phyloP scores from a whole-genome alignment of 2,888 invertebrate species.

The Volucella inanis region DNA sequence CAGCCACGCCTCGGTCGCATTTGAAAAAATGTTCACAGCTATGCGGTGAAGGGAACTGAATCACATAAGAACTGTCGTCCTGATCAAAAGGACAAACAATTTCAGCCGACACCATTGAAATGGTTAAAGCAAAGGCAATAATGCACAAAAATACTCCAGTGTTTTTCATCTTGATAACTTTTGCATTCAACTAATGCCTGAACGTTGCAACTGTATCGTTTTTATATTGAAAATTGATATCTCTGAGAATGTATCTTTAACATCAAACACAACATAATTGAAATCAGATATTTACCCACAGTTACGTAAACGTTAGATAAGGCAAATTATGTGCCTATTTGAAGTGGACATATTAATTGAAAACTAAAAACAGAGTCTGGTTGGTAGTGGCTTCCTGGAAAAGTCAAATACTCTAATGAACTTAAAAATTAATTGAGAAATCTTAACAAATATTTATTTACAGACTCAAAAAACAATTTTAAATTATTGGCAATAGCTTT shows the following conservation, averaged over 20 bases:
- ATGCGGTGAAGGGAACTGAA: slow-evolving; percentile 17
- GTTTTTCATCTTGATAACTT: slow-evolving; percentile 17
- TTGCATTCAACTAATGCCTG: slow-evolving; percentile 2
- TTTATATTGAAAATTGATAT: slow-evolving; percentile 1
- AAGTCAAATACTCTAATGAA: no score
- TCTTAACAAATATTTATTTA: no score
- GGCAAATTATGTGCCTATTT: no score
- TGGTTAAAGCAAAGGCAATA: neutral
- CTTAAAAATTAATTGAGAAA: no score
- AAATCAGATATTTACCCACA: no score
- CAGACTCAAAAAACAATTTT: no score
- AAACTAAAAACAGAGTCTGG: no score
- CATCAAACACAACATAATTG: no score
- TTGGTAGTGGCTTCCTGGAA: no score
- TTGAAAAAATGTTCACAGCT: slow-evolving; percentile 25
- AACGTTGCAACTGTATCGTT: neutral
- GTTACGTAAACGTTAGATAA: no score
- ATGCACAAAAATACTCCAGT: slow-evolving; percentile 13
- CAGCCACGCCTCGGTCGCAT: slow-evolving; percentile 9
- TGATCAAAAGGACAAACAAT: slow-evolving; percentile 22
- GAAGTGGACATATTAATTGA: no score
- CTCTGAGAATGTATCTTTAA: neutral
- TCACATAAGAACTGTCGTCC: slow-evolving; percentile 3
- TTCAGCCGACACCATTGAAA: neutral
- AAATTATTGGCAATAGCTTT: no score